A percentile compares a stretch with the other conserved stretches of the same genome.
These are phyloP conservation scores for Stigmatopora argus DNA, from an alignment of 2,113 vertebrate genomes.

Conservation along the genomic window DNA sequence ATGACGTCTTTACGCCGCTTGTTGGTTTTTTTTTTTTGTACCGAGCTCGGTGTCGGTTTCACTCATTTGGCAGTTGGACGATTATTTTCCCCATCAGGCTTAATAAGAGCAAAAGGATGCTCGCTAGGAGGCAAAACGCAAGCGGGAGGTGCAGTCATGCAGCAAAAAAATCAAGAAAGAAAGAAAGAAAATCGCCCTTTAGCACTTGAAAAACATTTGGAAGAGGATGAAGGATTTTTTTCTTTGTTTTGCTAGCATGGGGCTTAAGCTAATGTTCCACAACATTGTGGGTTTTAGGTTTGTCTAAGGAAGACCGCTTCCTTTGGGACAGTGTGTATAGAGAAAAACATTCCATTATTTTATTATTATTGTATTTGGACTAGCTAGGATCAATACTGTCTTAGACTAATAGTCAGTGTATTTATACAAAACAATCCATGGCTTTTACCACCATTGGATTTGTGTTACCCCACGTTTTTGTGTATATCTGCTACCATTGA, in stretches of 20 bases:
- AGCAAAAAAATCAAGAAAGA: slow-evolving; percentile 20
- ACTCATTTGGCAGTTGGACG: slow-evolving; percentile 47
- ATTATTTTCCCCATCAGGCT: slow-evolving; percentile 48
- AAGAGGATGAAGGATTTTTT: slow-evolving; percentile 21
- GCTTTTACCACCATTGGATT: not conserved
- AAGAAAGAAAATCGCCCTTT: not conserved
- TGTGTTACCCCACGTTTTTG: not conserved
- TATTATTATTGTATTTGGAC: not conserved
- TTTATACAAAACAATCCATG: slow-evolving; percentile 1
- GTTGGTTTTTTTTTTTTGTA: slow-evolving; percentile 36
- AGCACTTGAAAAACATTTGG: slow-evolving; percentile 34
- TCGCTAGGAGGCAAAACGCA: slow-evolving; percentile 32
- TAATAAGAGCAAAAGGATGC: slow-evolving; percentile 47
- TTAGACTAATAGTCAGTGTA: not conserved
- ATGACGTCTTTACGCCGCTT: slow-evolving; percentile 23
- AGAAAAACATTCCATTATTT: not conserved
- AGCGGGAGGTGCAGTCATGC: slow-evolving; percentile 30
- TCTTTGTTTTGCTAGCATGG: slow-evolving; percentile 9
- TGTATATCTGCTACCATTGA: not conserved
- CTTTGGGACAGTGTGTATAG: not conserved
- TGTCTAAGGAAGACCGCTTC: not conserved
- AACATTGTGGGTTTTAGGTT: slow-evolving; percentile 12
- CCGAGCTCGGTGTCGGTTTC: slow-evolving; percentile 38
- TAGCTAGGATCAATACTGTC: not conserved
- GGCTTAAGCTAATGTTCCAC: slow-evolving; percentile 20